phyloP scores from a whole-genome alignment of 2,113 vertebrate species.

The Bos javanicus region DNA sequence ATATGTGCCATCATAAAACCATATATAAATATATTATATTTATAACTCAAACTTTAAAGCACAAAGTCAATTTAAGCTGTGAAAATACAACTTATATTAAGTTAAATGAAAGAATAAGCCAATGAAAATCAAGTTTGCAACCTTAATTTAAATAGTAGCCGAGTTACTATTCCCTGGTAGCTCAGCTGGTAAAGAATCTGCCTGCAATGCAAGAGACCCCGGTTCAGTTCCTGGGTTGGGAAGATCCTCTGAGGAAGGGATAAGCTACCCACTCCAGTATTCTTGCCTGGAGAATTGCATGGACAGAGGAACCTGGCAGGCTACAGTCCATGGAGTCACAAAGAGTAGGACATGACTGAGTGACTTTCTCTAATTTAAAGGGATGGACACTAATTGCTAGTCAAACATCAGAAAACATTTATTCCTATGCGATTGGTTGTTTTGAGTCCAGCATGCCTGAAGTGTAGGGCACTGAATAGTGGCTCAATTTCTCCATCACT shows the following conservation, averaged over 20 bases:
- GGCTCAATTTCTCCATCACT: neutral
- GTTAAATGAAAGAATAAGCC: neutral
- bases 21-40: neutral
- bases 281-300: neutral
- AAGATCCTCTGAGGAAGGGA: neutral
- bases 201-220: neutral
- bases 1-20: neutral
- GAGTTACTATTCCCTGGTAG: neutral
- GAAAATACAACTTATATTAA: neutral
- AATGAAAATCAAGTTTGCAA: neutral
- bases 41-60: neutral
- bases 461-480: neutral
- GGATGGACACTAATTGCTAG: neutral
- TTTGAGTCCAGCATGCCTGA: neutral
- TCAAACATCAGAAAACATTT: neutral
- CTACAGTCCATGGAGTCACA: neutral
- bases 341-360: neutral
- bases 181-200: neutral
- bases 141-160: neutral
- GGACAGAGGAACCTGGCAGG: neutral
- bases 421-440: neutral
- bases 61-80: neutral
- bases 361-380: neutral
- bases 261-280: neutral
- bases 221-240: neutral